Evolutionary conservation across 2,888 invertebrate genomes (phyloP), one percentile per base, ranked within the genome.

Genomic region (Lysandra bellargus): DNA sequence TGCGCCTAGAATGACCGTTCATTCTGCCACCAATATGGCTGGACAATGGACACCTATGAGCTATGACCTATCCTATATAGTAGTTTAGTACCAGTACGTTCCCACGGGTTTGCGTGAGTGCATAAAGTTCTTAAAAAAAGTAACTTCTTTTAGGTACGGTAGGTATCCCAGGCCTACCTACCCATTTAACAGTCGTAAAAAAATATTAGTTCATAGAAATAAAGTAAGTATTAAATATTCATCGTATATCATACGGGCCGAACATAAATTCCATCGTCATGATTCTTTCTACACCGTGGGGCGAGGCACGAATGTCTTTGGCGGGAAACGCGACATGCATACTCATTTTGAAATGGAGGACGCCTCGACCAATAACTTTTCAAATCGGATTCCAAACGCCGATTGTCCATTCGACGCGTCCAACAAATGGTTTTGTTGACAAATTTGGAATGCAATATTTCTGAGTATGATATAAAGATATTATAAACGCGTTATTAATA

Each of bases 261-360:
- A 86, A 84, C 87, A 88, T 89, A 89, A 91, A 93, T 93, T 92
- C 92, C 91, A 88, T 88, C 86, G 89, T 87, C 91, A 89, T 92
- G 92, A 93, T 93, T 93, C 91, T 91, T 91, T 93, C 91, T 90
- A 91, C 91, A 89, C 86, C 86, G 87, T 86, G 90, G 91, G 92
- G 90, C 88, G 92, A 91, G 92, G 91, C 89, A 88, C 89, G 89
- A 88, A 90, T 69, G 89, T 89, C 91, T 92, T 93, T 91, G 91
- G 90, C 89, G 89, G 90, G 86, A 88, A 86, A 89, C 90, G 88
- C 85, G 88, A 84, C 83, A 80, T 81, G 93, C 90, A 93, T 94
- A 91, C 83, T 89, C 87, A 92, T 89, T 84, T 80, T 83, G 84
- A 84, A 83, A 85, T 83, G 84, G 85, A 80, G 79, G 81, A 79